Conservation (phyloP, 2,113 vertebrate genomes). For the Aleadryas rufinucha region DNA sequence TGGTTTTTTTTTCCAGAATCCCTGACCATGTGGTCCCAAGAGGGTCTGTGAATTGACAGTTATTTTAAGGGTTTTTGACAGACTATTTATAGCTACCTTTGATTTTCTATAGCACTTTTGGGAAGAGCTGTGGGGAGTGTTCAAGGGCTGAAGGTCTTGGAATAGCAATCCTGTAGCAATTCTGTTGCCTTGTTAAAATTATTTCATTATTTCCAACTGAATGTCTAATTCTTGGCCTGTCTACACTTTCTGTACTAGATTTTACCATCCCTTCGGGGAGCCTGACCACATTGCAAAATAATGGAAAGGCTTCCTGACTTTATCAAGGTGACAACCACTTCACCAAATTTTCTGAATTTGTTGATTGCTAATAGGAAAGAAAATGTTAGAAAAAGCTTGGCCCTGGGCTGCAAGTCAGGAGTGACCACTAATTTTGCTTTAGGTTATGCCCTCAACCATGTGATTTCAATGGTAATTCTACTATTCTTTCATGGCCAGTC, state of each 20-base stretch:
- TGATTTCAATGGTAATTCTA: background rate
- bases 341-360: background rate
- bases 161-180: background rate
- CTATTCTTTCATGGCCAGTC: background rate
- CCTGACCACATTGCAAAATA: background rate
- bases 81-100: background rate
- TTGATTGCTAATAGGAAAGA: background rate
- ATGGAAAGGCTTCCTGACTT: background rate
- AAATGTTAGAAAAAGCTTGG: background rate
- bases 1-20: fast-evolving
- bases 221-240: background rate
- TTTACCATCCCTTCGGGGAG: background rate
- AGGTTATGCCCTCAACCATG: background rate
- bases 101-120: background rate
- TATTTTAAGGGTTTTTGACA: background rate
- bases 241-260: background rate
- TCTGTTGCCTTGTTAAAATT: background rate
- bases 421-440: background rate
- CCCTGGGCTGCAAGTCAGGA: background rate
- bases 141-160: background rate
- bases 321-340: background rate
- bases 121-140: background rate
- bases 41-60: background rate
- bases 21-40: background rate
- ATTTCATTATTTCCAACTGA: background rate